Conservation (phyloP, 2,888 invertebrate genomes). For the Trichopria drosophilae region DNA sequence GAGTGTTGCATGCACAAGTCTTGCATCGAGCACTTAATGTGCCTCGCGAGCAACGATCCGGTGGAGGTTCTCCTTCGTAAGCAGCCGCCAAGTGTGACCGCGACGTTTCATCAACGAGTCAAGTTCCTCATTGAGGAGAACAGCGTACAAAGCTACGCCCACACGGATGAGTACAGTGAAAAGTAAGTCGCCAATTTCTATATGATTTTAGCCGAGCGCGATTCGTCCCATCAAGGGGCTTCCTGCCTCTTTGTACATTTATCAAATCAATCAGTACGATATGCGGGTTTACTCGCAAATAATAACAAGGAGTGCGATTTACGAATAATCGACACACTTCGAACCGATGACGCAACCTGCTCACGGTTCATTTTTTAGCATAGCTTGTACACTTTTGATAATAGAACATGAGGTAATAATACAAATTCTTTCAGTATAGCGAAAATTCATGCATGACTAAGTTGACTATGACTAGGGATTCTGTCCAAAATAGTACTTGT, state of each 20-base stretch:
- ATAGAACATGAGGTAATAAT: too few species aligned
- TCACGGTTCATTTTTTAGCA: too few species aligned
- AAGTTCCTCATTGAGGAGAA: constrained; percentile 98
- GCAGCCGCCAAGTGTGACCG: constrained; percentile 94
- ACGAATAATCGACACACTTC: too few species aligned
- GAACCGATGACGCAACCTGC: too few species aligned
- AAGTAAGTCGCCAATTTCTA: constrained; percentile 72
- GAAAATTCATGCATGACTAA: too few species aligned
- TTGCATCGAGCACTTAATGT: constrained; percentile 91
- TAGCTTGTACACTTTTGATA: too few species aligned
- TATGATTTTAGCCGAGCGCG: constrained; percentile 19
- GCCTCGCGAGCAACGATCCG: constrained; percentile 94
- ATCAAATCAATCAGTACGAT: constrained; percentile 31
- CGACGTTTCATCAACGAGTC: constrained; percentile 96
- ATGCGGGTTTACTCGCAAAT: constrained; percentile 34
- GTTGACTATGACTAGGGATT: too few species aligned
- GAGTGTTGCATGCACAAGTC: constrained; percentile 92
- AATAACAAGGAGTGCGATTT: too few species aligned
- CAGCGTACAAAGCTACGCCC: constrained; percentile 97
- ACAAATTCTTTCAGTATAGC: too few species aligned
- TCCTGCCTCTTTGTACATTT: constrained; percentile 23
- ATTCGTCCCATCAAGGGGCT: constrained; percentile 11
- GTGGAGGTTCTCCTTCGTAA: constrained; percentile 93
- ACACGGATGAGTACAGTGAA: constrained; percentile 96
- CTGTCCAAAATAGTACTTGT: too few species aligned